Evolutionary conservation across 1,140 invertebrate species (phyloP).

Genomic region (Pygmarrhopalites habei): DNA sequence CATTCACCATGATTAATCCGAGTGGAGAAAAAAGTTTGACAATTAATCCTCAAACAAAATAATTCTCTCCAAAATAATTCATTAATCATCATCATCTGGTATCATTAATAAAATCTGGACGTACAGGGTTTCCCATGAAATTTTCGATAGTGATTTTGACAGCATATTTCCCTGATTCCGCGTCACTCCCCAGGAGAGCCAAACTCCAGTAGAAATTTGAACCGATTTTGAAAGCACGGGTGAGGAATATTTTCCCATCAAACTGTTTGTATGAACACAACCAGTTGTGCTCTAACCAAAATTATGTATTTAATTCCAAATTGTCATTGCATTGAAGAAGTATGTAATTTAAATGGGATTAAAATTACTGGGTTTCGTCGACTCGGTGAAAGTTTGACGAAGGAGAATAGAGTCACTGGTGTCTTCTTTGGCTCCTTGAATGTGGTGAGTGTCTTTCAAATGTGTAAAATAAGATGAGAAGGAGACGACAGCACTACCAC

Average conservation of each 20-base stretch:
- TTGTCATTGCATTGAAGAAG: no score
- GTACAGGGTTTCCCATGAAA: no score
- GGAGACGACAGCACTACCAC: background rate
- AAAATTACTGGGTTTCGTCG: background rate
- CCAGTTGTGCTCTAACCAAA: conserved; percentile 1
- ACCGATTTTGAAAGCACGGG: background rate
- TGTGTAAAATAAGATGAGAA: background rate
- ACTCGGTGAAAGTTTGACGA: conserved; percentile 11
- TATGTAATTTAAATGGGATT: no score
- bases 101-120: no score
- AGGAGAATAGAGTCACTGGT: background rate
- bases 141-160: conserved; percentile 3
- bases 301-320: no score
- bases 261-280: conserved; percentile 1
- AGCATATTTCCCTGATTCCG: background rate
- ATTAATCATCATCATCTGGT: no score
- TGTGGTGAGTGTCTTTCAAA: background rate
- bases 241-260: conserved; percentile 5
- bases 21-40: no score
- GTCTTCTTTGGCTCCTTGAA: background rate
- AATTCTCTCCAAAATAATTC: no score
- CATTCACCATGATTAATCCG: no score
- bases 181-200: background rate
- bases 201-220: conserved; percentile 3
- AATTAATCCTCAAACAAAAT: no score